phyloP scores from a whole-genome alignment of 2,888 invertebrate species.

The Rhamphomyia laevipes region DNA sequence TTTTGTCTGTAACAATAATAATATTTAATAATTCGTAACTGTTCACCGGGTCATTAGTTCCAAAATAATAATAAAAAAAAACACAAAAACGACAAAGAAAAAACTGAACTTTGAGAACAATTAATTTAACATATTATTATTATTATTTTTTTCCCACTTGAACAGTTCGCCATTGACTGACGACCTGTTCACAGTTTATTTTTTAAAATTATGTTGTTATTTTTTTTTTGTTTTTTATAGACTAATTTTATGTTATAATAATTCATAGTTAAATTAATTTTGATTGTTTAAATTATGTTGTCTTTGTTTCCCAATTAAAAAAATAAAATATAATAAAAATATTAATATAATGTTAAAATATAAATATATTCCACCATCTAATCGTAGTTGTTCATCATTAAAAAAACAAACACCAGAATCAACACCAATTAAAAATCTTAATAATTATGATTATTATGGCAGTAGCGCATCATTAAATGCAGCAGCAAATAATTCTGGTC shows the following conservation, averaged over 20 bases:
- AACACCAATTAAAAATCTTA: constrained; percentile 19
- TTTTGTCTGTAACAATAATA: too few species aligned
- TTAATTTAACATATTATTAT: background rate
- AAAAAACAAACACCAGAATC: constrained; percentile 25
- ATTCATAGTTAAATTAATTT: constrained; percentile 8
- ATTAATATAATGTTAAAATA: constrained; percentile 27
- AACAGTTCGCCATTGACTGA: background rate
- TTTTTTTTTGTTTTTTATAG: too few species aligned
- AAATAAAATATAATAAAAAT: constrained; percentile 9
- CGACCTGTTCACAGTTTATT: too few species aligned
- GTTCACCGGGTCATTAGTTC: constrained; percentile 9
- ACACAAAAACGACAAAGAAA: background rate
- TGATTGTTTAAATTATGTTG: too few species aligned
- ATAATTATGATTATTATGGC: constrained; percentile 24
- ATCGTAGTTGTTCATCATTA: constrained; percentile 27
- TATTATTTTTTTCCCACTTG: background rate
- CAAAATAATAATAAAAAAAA: constrained; percentile 2
- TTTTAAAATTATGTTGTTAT: background rate
- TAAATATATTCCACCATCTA: constrained; percentile 29
- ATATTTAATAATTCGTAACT: background rate
- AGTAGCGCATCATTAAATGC: constrained; percentile 24
- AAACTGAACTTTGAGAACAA: background rate
- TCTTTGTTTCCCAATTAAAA: constrained; percentile 3
- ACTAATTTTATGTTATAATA: background rate
- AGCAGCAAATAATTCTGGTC: constrained; percentile 13